Base-by-base conservation (phyloP, 1,140 invertebrate genomes). In the Drosophila parvula region DNA sequence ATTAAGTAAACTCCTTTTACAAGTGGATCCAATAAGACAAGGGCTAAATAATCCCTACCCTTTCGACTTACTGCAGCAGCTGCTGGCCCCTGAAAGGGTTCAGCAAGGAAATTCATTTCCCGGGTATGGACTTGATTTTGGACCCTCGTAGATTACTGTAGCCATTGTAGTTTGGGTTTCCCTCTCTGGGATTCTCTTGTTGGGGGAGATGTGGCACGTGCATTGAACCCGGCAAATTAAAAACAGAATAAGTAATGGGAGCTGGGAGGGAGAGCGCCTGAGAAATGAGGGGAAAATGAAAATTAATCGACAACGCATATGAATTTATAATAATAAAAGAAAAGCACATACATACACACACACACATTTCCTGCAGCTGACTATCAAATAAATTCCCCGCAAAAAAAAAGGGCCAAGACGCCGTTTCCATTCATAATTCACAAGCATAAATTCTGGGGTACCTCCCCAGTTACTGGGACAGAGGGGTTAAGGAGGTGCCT, bases 291-390 rank as follows among this genome's bases (percentile, higher is more conserved):
- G 65, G 34, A 44, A 70, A 89, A 88, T 73, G 86, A 70, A 89
- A 85, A 89, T 88, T 89, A 88, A 88, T 89, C 83, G 83, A 56
- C 80, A 75, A 80, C 84, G 77, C 74, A 80, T 84, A 89, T 89
- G 83, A 88, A 88, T 88, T 84, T 80, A 70, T 80, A 84, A 89
- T 78, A 84, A 89, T 84, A 78, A 78, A 80, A 89, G 68, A 78
- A 74, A 68, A 70, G 67, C 68, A 78, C 47, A 45, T 18, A 22
- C 34, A 22, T 12, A 89, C 89, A 71, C 68, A 78, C 47, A 45
- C 32, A 22, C 34, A 22, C 18, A 89, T 88, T 89, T 78, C 69
- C 63, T 74, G 80, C 83, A 88, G 77, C 83, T 88, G 83, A 80
- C 83, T 88, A 78, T 74, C 68, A 80, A 84, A 88, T 88, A 88